A percentile compares a stretch with the other conserved stretches of the same genome.
Evolutionary conservation across 2,113 vertebrate species (phyloP).

Genomic region (Raja brachyura): DNA sequence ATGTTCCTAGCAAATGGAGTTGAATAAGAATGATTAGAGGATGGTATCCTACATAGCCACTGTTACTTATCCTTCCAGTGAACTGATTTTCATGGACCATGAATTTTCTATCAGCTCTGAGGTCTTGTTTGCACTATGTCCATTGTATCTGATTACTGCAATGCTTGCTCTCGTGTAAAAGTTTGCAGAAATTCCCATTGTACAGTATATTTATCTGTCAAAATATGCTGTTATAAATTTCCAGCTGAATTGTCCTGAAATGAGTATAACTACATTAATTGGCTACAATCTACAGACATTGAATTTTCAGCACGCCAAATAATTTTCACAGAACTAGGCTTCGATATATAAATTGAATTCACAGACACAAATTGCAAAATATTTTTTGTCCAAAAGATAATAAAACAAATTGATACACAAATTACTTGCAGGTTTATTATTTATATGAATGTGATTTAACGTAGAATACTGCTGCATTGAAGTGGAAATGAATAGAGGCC

Average conservation of each 20-base stretch:
- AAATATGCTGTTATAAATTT: background rate
- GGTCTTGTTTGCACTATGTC: background rate
- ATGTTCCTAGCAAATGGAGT: too few relatives aligned
- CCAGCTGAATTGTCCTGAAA: background rate
- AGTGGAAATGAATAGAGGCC: background rate
- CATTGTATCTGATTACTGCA: background rate
- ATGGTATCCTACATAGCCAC: too few relatives aligned
- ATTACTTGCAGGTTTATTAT: background rate
- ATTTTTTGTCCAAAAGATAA: background rate
- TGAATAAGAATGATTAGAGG: too few relatives aligned
- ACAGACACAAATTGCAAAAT: background rate
- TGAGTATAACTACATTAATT: background rate
- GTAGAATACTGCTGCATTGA: background rate
- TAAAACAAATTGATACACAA: background rate
- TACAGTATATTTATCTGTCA: background rate
- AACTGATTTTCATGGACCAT: background rate
- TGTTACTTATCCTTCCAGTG: too few relatives aligned
- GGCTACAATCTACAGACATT: background rate
- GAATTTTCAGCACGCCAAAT: background rate
- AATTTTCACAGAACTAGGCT: background rate
- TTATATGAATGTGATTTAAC: background rate
- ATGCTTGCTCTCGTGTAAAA: background rate
- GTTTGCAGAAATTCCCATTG: background rate
- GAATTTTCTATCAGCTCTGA: too few relatives aligned
- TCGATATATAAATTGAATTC: background rate